Evolutionary conservation across 2,888 invertebrate species (phyloP).

Genomic region (Agrochola lychnidis): DNA sequence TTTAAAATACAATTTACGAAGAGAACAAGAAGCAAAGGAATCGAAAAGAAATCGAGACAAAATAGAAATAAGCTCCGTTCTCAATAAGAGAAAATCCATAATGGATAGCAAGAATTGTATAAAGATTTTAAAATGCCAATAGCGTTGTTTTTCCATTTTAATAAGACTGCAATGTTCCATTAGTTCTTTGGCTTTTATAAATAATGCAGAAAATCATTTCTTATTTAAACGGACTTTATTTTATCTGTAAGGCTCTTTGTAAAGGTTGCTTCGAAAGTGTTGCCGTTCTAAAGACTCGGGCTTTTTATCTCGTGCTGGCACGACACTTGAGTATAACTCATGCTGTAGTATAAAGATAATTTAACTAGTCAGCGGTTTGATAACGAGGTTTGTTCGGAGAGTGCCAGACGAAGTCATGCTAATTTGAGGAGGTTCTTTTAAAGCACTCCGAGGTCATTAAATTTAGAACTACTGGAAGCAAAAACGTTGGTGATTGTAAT

Average conservation of each 20-base stretch:
- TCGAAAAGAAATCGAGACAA: constrained; percentile 23
- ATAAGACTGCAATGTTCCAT: constrained; percentile 29
- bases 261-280: background rate
- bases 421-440: background rate
- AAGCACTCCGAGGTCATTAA: constrained; percentile 5
- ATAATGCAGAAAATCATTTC: constrained; percentile 21
- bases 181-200: constrained; percentile 18
- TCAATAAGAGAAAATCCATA: constrained; percentile 42
- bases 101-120: constrained; percentile 38
- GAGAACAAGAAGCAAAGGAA: constrained; percentile 15
- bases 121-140: constrained; percentile 32
- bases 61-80: constrained; percentile 37
- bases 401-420: background rate
- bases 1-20: constrained; percentile 41
- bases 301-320: background rate
- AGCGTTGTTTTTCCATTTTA: constrained; percentile 32
- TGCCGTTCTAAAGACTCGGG: background rate
- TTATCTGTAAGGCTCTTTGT: constrained; percentile 7
- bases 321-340: background rate
- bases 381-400: background rate
- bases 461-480: background rate
- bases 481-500: background rate
- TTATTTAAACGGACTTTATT: constrained; percentile 23
- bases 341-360: background rate
- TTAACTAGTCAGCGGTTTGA: background rate